Evolutionary conservation across 2,797 vertebrate genomes (phyloP).

Genomic region (Gambelia wislizenii): DNA sequence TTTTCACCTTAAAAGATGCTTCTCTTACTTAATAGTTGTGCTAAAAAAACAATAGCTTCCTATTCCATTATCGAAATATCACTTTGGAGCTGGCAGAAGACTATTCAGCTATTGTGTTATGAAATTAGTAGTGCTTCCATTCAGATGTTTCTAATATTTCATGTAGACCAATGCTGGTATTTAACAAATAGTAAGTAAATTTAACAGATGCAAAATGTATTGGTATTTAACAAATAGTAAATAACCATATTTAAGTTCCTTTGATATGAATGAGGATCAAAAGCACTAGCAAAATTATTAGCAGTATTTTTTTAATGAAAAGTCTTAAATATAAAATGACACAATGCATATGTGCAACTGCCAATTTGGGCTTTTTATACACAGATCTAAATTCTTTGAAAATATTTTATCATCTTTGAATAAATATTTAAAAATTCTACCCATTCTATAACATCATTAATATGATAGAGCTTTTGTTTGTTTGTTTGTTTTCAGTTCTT

Average conservation of each 20-base stretch:
- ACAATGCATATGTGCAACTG: background rate
- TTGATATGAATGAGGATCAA: constrained; percentile 13
- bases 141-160: background rate
- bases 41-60: background rate
- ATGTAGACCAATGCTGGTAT: background rate
- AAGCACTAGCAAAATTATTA: constrained; percentile 12
- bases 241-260: background rate
- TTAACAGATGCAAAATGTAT: too few relatives aligned
- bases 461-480: background rate
- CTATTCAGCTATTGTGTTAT: background rate
- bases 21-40: background rate
- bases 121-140: background rate
- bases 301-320: background rate
- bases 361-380: background rate
- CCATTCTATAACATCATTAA: background rate
- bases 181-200: too few relatives aligned
- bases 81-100: constrained; percentile 18
- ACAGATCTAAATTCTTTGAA: constrained; percentile 12
- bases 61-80: background rate
- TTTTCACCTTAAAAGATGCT: background rate
- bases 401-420: background rate
- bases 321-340: background rate
- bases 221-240: background rate
- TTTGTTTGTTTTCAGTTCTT: background rate
- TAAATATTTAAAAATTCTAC: background rate